Base-by-base conservation (phyloP, 2,888 invertebrate genomes). In the Cephus sareptanus region DNA sequence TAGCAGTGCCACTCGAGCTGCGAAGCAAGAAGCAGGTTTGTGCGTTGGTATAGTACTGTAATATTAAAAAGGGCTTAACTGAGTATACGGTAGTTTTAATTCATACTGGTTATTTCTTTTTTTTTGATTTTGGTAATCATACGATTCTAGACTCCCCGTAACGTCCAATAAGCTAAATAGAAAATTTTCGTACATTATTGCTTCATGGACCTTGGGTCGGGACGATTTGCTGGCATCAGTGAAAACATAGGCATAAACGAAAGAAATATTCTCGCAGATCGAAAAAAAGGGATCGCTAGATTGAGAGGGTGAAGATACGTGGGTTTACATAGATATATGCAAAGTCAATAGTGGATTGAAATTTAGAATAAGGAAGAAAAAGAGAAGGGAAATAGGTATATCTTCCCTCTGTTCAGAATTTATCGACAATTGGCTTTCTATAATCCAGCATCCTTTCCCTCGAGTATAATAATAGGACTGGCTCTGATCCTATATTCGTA, bases 321-420 rank as follows among this genome's bases (percentile, higher is more conserved):
- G 71, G 33, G 34, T 71, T 71, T 34, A 9, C 71, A 34, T 23
- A 34, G 34, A 31, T 71, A 34, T 71, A 31, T 30, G 34, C 71
- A 71, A 71, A 71, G 15, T 31, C 71, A 13, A 71, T 71, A 71
- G 71, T 23, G 71, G 3, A 71, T 71, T 71, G 71, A 71, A 71
- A 31, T 71, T 71, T 71, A 23, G 71, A 34, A n/a, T 33, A 15
- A 37, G 37, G 9, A 30, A 15, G 6, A 30, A 15, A 15, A 6
- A 56, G 2, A 56, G 40, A 56, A 15, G 23, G 23, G 56, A 56
- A 56, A 56, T 56, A 23, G 9, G 23, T 56, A 56, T 23, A 56
- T 56, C 56, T 56, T 2, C 56, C 56, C 56, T 56, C 23, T 56
- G 23, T 56, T 56, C 56, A 56, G 23, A 23, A 56, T 56, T 56